These are phyloP conservation scores for Vanacampus margaritifer DNA, from an alignment of 2,113 vertebrate genomes.

Conservation along the genomic window DNA sequence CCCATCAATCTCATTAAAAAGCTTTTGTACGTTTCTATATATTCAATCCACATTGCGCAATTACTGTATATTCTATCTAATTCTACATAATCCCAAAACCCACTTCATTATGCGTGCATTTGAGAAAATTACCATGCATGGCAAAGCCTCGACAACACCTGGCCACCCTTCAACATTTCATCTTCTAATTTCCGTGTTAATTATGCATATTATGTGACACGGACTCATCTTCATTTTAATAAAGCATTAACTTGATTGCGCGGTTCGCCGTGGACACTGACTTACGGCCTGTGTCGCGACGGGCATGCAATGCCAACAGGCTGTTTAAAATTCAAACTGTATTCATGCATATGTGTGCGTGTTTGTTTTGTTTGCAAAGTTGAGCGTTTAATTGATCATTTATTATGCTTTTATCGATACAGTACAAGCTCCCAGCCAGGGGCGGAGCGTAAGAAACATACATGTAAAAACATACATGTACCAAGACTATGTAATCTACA, in stretches of 20 bases:
- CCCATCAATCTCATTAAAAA: not conserved
- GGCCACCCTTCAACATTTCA: constrained; percentile 5
- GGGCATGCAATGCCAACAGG: constrained; percentile 9
- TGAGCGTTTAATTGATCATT: not conserved
- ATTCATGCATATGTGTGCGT: not conserved
- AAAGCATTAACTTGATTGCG: constrained; percentile 33
- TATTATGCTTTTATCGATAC: not conserved
- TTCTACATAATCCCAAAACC: constrained; percentile 24
- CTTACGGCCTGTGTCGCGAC: not conserved
- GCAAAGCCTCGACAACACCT: constrained; percentile 55
- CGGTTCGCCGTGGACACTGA: constrained; percentile 27
- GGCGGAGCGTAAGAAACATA: too few relatives aligned
- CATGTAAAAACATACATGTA: too few relatives aligned
- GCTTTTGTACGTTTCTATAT: constrained; percentile 11
- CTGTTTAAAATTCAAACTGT: constrained; percentile 8
- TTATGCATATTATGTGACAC: constrained; percentile 26
- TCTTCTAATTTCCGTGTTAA: constrained; percentile 21
- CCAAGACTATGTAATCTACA: too few relatives aligned
- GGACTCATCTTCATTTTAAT: constrained; percentile 31
- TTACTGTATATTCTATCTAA: constrained; percentile 23
- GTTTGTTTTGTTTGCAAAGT: not conserved
- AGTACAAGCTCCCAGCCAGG: too few relatives aligned
- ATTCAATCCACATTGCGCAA: constrained; percentile 10
- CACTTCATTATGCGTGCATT: constrained; percentile 21
- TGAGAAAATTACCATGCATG: constrained; percentile 37